These are phyloP conservation scores for Pterostichus madidus DNA, from an alignment of 2,888 invertebrate species.

Conservation along the genomic window DNA sequence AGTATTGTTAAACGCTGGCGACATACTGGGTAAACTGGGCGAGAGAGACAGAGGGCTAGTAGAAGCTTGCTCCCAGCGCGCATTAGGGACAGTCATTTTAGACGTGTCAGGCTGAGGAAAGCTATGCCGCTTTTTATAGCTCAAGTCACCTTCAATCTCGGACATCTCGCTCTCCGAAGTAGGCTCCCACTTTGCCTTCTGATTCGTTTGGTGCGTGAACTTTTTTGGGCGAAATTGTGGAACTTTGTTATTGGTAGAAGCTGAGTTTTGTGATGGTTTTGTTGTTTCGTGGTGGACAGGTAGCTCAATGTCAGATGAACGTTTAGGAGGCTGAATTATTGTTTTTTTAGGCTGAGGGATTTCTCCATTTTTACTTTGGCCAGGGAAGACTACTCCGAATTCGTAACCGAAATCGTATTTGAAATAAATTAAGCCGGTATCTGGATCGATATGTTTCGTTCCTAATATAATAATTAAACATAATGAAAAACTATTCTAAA, in stretches of 20 bases:
- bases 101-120: slow-evolving; percentile 74
- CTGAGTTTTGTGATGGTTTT: slow-evolving; percentile 69
- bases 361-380: slow-evolving; percentile 80
- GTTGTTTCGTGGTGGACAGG: slow-evolving; percentile 84
- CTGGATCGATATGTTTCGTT: slow-evolving; percentile 87
- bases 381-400: slow-evolving; percentile 86
- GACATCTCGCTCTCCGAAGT: slow-evolving; percentile 83
- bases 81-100: slow-evolving; percentile 70
- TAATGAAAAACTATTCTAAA: neutral
- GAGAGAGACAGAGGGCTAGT: slow-evolving; percentile 81
- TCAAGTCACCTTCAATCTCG: slow-evolving; percentile 78
- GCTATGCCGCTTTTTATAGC: slow-evolving; percentile 76
- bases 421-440: slow-evolving; percentile 88
- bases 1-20: slow-evolving; percentile 78
- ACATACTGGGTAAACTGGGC: slow-evolving; percentile 81
- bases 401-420: slow-evolving; percentile 91
- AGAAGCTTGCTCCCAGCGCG: slow-evolving; percentile 77
- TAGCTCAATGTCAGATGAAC: slow-evolving; percentile 82
- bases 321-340: slow-evolving; percentile 79
- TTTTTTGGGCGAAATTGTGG: slow-evolving; percentile 77
- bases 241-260: slow-evolving; percentile 68
- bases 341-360: slow-evolving; percentile 77
- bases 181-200: slow-evolving; percentile 81
- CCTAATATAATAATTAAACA: slow-evolving; percentile 76
- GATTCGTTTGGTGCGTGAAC: slow-evolving; percentile 73